Evolutionary conservation across 2,113 vertebrate species (phyloP), one percentile per base, ranked within the genome.

Genomic region (Apeltes quadracus): DNA sequence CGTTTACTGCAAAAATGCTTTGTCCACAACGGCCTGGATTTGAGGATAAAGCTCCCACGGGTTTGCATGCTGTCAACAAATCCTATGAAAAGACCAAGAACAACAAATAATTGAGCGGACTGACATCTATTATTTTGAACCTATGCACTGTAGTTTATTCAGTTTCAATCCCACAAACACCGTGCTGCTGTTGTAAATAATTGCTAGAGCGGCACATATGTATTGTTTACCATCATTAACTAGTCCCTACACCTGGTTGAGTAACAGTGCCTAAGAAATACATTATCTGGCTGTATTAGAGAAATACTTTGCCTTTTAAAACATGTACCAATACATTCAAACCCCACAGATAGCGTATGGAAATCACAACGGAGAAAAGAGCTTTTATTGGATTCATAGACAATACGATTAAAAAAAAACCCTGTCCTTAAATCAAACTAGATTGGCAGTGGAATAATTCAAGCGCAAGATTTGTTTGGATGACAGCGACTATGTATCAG

Each of bases 361-460:
- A 25, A 25, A 10, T 18, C 20, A 23, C 9, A 41, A 51, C 2
- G 4, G 20, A 23, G 39, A 12, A 15, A 15, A 46, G 4, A 51
- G 56, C 6, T 11, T 55, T 25, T 55, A n/a, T 14, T 57, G 5
- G 44, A 44, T 59, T 18, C 36, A 29, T 16, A 23, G 53, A 34
- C 3, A 27, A 6, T 7, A 44, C 16, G 0, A 27, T 65, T 55
- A 8, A 54, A 58, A 38, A 77, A 2, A 11, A 41, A 53, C 25
- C 20, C 18, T 8, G 25, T 44, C 8, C 10, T 54, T 73, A 53
- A 27, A 36, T 54, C 1, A 18, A 51, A 36, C 1, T 44, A 44
- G 22, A 46, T 36, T 61, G 75, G 44, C 68, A 73, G 71, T 67
- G 55, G 23, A 69, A 53, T 56, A 11, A 66, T 41, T 43, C 23